phyloP scores from a whole-genome alignment of 2,888 invertebrate genomes.

The Ichneumoninae sp. region DNA sequence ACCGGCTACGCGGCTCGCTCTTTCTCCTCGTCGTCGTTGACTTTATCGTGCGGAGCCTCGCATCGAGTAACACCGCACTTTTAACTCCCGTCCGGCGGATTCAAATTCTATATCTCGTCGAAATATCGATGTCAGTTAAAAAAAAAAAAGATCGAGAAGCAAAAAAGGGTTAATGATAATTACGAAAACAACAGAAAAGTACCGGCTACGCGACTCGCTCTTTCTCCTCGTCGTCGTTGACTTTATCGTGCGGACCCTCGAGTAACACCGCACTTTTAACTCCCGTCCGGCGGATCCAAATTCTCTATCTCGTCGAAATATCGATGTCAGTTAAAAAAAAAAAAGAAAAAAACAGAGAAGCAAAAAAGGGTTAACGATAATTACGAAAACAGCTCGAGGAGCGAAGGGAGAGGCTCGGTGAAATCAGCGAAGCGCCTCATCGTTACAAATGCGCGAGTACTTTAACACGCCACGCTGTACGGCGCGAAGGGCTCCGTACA shows the following conservation, averaged over 20 bases:
- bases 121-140: not conserved
- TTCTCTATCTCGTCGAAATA: not conserved
- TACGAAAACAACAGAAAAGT: slow-evolving; percentile 12
- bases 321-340: not conserved
- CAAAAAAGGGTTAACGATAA: not conserved
- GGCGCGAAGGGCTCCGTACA: slow-evolving; percentile 51
- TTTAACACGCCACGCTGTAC: slow-evolving; percentile 13
- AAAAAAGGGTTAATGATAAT: slow-evolving; percentile 1
- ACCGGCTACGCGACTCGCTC: slow-evolving; percentile 30
- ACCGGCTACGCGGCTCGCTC: slow-evolving; percentile 30
- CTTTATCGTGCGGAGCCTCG: not conserved
- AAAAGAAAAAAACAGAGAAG: not conserved
- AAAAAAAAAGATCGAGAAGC: not conserved
- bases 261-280: not conserved
- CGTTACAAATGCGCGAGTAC: slow-evolving; percentile 27
- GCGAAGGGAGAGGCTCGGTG: slow-evolving; percentile 25
- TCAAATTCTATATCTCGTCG: not conserved
- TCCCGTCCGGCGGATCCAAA: not conserved
- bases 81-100: not conserved
- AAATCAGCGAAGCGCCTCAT: slow-evolving; percentile 32
- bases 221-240: slow-evolving; percentile 34
- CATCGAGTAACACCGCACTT: not conserved
- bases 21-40: slow-evolving; percentile 34
- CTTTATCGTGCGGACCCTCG: not conserved
- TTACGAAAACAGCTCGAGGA: slow-evolving; percentile 9